Conservation (phyloP, 2,888 invertebrate species). For the Amphipyra berbera region DNA sequence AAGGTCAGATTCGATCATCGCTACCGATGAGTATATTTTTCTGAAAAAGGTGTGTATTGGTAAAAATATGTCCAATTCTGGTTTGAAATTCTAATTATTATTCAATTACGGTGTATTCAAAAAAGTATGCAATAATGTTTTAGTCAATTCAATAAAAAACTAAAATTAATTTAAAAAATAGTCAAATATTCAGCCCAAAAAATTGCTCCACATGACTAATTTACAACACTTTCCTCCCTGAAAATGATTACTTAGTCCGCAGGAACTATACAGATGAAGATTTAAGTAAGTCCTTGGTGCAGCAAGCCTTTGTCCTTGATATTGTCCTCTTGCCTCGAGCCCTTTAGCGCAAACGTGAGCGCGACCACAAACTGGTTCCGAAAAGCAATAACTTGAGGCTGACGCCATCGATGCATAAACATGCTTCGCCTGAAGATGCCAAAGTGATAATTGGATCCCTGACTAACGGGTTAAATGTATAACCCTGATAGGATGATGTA, state of each 20-base stretch:
- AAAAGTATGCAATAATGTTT: too few relatives aligned
- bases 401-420: slow-evolving; percentile 74
- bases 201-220: too few relatives aligned
- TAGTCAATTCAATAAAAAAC: too few relatives aligned
- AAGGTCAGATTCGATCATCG: slow-evolving; percentile 50
- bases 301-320: slow-evolving; percentile 56
- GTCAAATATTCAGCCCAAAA: too few relatives aligned
- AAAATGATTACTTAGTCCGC: too few relatives aligned
- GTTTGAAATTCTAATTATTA: too few relatives aligned
- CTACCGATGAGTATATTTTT: slow-evolving; percentile 10
- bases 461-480: slow-evolving; percentile 33
- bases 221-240: too few relatives aligned
- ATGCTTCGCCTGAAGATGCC: slow-evolving; percentile 56
- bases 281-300: slow-evolving; percentile 19
- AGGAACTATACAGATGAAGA: neutral
- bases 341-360: slow-evolving; percentile 46
- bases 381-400: slow-evolving; percentile 64
- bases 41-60: slow-evolving; percentile 7
- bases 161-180: too few relatives aligned
- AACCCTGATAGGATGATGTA: slow-evolving; percentile 16
- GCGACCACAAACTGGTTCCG: slow-evolving; percentile 65
- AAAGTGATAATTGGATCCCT: slow-evolving; percentile 62
- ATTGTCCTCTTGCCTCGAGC: slow-evolving; percentile 52
- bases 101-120: too few relatives aligned
- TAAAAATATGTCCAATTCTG: neutral